Percentiles rank a stretch among this genome's conserved stretches.
Conservation (phyloP, 2,888 invertebrate species). For the Mimachlamys varia region DNA sequence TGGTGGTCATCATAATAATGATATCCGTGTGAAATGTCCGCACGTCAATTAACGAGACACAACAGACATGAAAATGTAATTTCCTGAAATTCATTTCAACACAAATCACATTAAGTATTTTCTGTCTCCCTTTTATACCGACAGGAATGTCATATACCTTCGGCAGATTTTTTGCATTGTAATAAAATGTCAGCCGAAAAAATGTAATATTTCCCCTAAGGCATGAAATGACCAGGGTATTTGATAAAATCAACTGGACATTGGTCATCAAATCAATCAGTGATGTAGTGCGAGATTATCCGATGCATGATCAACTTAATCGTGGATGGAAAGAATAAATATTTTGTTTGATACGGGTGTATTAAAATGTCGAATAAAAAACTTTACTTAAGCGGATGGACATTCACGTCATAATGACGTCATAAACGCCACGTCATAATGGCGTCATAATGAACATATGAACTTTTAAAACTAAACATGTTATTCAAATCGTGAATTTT, state of each 20-base stretch:
- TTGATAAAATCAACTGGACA: background rate
- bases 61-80: constrained; percentile 7
- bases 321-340: background rate
- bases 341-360: no score
- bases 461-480: no score
- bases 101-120: constrained; percentile 15
- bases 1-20: constrained; percentile 12
- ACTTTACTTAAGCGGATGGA: no score
- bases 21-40: background rate
- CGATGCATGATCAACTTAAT: background rate
- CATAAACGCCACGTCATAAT: no score
- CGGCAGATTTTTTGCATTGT: background rate
- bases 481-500: no score
- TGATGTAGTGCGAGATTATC: background rate
- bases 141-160: background rate
- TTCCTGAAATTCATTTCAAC: background rate
- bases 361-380: no score
- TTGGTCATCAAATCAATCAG: background rate
- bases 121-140: background rate
- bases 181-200: background rate
- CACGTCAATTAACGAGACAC: background rate
- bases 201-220: background rate
- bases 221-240: background rate
- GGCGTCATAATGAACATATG: no score
- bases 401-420: no score